A percentile compares a stretch with the other conserved stretches of the same genome.
phyloP scores from a whole-genome alignment of 1,140 invertebrate species.

The Cyclina sinensis region DNA sequence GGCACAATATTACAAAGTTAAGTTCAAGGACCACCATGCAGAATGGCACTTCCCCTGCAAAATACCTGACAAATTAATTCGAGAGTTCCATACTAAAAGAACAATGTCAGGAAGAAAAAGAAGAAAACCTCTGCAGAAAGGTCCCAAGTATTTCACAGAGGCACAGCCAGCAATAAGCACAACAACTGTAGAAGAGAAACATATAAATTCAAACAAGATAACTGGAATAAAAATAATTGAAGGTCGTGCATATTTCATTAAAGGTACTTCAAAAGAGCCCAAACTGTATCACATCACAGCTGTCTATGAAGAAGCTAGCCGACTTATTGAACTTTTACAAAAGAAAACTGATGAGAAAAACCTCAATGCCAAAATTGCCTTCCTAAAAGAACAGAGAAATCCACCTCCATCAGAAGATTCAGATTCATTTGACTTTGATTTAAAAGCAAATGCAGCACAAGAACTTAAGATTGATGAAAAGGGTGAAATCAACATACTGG shows the following conservation, averaged over 20 bases:
- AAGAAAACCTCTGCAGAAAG: too few relatives aligned
- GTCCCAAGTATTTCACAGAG: not conserved
- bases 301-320: not conserved
- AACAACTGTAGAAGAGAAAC: too few relatives aligned
- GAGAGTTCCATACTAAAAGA: constrained; percentile 20
- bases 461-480: not conserved
- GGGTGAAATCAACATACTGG: not conserved
- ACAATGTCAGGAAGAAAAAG: constrained; percentile 51
- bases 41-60: too few relatives aligned
- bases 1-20: not conserved
- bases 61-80: not conserved
- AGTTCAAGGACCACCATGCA: not conserved
- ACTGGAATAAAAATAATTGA: too few relatives aligned
- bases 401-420: not conserved
- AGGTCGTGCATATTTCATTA: not conserved
- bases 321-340: too few relatives aligned
- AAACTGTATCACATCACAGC: not conserved
- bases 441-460: not conserved
- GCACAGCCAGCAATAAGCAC: too few relatives aligned
- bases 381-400: too few relatives aligned
- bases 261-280: not conserved
- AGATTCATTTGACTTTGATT: too few relatives aligned
- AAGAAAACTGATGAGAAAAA: too few relatives aligned
- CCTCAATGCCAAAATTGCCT: too few relatives aligned
- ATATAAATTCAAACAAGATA: too few relatives aligned